These are phyloP conservation scores for Achlya flavicornis DNA, from an alignment of 2,888 invertebrate species.

Conservation along the genomic window DNA sequence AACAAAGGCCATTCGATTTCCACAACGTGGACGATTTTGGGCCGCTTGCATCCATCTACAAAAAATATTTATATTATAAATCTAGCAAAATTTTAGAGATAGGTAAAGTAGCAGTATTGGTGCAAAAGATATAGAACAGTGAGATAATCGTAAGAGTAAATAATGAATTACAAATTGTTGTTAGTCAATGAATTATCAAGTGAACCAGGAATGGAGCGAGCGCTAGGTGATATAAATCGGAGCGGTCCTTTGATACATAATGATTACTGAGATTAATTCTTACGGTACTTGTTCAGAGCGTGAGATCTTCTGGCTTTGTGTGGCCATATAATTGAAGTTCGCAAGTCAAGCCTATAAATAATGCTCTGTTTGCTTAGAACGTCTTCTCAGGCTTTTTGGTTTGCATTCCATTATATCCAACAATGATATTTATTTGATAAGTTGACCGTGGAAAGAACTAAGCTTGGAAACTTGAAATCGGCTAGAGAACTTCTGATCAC, in stretches of 20 bases:
- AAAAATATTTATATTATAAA: no score
- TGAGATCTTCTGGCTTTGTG: conserved; percentile 18
- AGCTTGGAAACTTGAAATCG: no score
- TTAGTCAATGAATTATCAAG: neutral
- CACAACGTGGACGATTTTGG: no score
- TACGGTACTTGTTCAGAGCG: conserved; percentile 21
- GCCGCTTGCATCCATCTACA: no score
- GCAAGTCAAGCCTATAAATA: neutral
- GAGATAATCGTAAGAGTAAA: neutral
- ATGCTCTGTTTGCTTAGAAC: neutral
- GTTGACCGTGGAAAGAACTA: no score
- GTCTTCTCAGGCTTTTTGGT: neutral
- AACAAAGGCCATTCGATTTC: no score
- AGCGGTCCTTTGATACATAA: conserved; percentile 14
- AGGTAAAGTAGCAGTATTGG: neutral
- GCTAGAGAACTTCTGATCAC: no score
- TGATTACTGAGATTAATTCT: conserved; percentile 21
- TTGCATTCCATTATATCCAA: no score
- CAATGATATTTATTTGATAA: no score
- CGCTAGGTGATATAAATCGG: conserved; percentile 2
- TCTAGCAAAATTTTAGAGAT: no score
- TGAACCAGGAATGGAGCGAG: neutral
- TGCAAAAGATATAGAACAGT: no score
- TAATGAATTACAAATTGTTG: neutral
- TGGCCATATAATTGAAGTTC: neutral